Evolutionary conservation across 2,113 vertebrate species (phyloP).

Genomic region (Chroicocephalus ridibundus): DNA sequence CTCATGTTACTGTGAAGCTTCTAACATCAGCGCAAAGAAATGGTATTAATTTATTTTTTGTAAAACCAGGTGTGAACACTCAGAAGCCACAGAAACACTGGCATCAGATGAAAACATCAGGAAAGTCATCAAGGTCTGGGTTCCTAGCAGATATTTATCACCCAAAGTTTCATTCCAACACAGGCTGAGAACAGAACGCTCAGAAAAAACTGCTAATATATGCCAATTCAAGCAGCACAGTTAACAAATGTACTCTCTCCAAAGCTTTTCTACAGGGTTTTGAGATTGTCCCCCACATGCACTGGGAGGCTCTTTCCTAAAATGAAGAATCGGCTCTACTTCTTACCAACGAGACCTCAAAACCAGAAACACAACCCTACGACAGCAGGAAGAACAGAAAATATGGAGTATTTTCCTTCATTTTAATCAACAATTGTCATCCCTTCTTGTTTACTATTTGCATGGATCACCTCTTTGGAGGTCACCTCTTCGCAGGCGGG

Average conservation of each 20-base stretch:
- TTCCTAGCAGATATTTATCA: not conserved
- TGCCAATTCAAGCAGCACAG: not conserved
- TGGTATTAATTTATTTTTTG: not conserved
- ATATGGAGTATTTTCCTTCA: fast-evolving
- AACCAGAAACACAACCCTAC: fast-evolving
- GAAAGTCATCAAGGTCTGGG: not conserved
- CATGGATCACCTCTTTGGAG: not conserved
- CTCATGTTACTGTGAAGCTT: not conserved
- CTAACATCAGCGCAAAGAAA: not conserved
- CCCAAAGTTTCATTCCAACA: not conserved
- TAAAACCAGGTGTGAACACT: not conserved
- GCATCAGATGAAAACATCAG: not conserved
- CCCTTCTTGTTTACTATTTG: not conserved
- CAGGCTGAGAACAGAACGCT: fast-evolving
- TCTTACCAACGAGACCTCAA: not conserved
- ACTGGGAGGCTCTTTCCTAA: not conserved
- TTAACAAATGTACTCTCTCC: not conserved
- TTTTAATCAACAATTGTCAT: not conserved
- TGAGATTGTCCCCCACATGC: not conserved
- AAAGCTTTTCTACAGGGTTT: not conserved
- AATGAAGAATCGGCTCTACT: fast-evolving
- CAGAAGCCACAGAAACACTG: not conserved
- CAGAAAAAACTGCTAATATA: not conserved
- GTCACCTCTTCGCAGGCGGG: not conserved
- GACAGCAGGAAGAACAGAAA: not conserved